Evolutionary conservation across 2,888 invertebrate species (phyloP).

Genomic region (Archips xylosteana): DNA sequence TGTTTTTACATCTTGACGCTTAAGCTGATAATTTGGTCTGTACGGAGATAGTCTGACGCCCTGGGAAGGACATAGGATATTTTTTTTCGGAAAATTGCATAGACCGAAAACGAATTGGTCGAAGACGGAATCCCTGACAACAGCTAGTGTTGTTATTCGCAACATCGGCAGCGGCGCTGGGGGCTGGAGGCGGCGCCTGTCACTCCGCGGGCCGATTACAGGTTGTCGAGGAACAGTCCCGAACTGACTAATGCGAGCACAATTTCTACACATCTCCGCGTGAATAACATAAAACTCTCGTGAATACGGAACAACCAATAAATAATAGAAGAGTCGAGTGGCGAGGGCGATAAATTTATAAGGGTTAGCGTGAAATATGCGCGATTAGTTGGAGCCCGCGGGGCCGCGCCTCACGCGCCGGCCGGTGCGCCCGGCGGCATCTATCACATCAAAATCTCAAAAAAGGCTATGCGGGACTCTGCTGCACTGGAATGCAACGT

Average conservation of each 20-base stretch:
- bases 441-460: no score
- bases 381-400: slow-evolving; percentile 32
- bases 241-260: slow-evolving; percentile 21
- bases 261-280: slow-evolving; percentile 11
- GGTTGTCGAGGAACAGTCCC: neutral
- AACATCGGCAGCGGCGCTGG: neutral
- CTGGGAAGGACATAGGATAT: no score
- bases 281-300: slow-evolving; percentile 9
- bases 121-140: no score
- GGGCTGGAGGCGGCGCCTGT: neutral
- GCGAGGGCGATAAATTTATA: slow-evolving; percentile 30
- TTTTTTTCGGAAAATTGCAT: no score
- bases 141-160: neutral
- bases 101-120: no score
- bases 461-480: no score
- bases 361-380: slow-evolving; percentile 38
- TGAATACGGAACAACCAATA: slow-evolving; percentile 27
- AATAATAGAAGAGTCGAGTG: slow-evolving; percentile 33
- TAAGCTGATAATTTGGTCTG: no score
- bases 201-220: neutral
- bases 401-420: neutral
- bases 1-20: no score
- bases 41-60: no score
- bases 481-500: no score
- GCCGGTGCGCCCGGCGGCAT: neutral